These are phyloP conservation scores for Chloebia gouldiae DNA, from an alignment of 2,113 vertebrate species.

Conservation along the genomic window DNA sequence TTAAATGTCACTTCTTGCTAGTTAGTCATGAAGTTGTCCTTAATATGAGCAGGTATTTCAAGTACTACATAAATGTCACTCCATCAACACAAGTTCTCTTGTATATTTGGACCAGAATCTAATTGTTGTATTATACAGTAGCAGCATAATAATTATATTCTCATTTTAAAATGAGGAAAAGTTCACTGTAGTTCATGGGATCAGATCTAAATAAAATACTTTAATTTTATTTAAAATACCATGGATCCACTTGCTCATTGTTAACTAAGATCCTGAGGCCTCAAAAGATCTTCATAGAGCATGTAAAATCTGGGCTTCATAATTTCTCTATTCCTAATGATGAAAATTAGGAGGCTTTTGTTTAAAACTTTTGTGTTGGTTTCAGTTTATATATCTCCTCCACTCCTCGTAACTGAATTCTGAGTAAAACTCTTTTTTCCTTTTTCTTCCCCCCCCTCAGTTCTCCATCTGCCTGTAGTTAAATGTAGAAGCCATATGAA, in stretches of 20 bases:
- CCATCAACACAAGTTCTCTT: not conserved
- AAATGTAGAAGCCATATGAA: not conserved
- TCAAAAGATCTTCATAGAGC: not conserved
- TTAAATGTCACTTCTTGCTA: not conserved
- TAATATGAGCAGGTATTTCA: slow-evolving; percentile 5
- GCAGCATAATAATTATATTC: not conserved
- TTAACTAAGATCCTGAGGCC: not conserved
- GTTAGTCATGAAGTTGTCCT: not conserved
- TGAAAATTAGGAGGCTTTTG: not conserved
- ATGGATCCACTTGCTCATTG: not conserved
- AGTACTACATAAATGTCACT: not conserved
- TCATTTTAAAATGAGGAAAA: not conserved
- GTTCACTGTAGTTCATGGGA: not conserved
- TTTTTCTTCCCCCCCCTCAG: not conserved
- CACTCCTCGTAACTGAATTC: not conserved
- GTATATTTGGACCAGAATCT: not conserved
- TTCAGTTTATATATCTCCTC: not conserved
- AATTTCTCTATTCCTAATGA: not conserved
- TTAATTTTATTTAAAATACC: not conserved
- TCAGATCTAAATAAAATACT: not conserved
- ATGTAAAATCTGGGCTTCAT: not conserved
- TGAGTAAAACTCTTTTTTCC: not conserved
- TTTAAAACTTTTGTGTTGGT: not conserved
- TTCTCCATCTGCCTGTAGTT: slow-evolving; percentile 13
- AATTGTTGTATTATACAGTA: not conserved